Conservation (phyloP, 1,140 invertebrate genomes). For the Drosophila triauraria region DNA sequence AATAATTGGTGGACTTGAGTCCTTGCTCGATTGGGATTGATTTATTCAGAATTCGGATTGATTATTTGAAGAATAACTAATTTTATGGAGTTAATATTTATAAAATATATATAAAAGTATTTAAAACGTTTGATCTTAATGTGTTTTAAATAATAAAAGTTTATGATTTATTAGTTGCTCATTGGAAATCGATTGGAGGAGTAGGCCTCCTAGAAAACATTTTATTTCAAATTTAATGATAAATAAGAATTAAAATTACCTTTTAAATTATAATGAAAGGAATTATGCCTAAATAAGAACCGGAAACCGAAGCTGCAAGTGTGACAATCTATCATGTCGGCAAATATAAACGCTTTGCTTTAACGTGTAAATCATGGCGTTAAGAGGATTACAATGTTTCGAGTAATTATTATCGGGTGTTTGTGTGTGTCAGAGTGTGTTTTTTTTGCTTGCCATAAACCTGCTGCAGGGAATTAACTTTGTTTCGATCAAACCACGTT, state of each 20-base stretch:
- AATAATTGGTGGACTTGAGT: background rate
- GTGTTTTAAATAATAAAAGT: too few species aligned
- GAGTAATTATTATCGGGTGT: slow-evolving; percentile 74
- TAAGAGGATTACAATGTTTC: slow-evolving; percentile 82
- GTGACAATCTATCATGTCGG: slow-evolving; percentile 38
- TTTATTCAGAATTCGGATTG: background rate
- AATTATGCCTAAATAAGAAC: slow-evolving; percentile 1
- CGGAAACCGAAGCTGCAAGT: background rate
- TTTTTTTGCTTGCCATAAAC: slow-evolving; percentile 44
- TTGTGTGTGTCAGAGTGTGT: slow-evolving; percentile 35
- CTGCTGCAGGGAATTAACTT: slow-evolving; percentile 75
- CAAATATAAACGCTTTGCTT: slow-evolving; percentile 39
- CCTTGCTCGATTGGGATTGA: background rate
- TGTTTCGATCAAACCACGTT: slow-evolving; percentile 78
- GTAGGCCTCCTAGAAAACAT: background rate
- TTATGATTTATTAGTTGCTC: too few species aligned
- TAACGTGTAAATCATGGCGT: slow-evolving; percentile 71
- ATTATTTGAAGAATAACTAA: background rate
- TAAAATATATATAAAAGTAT: too few species aligned
- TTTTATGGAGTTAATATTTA: too few species aligned
- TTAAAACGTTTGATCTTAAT: too few species aligned
- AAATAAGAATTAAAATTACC: background rate
- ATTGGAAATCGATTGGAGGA: background rate
- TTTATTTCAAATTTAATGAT: background rate
- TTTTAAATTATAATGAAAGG: too few species aligned